phyloP scores from a whole-genome alignment of 2,797 vertebrate genomes.

The Merluccius polli region DNA sequence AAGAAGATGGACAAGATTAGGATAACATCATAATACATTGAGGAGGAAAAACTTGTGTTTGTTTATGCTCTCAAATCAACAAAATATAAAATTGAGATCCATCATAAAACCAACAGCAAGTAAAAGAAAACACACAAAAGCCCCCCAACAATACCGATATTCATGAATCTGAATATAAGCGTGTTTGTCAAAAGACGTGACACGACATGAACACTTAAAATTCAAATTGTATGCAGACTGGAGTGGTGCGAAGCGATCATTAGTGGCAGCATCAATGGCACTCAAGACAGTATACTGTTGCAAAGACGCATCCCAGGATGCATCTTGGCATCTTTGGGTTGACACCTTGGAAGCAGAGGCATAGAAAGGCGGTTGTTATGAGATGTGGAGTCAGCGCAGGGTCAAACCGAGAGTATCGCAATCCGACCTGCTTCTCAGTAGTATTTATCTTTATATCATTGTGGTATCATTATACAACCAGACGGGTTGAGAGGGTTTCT shows the following conservation, averaged over 20 bases:
- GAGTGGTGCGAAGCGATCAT: constrained; percentile 48
- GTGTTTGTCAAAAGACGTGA: constrained; percentile 13
- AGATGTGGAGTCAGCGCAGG: too few species aligned
- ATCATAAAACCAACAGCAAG: too few species aligned
- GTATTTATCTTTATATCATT: too few species aligned
- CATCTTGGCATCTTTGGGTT: too few species aligned
- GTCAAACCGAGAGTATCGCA: too few species aligned
- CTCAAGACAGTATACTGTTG: constrained; percentile 45
- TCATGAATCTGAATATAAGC: neutral
- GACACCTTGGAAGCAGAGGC: too few species aligned
- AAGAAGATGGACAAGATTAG: neutral
- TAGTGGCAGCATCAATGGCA: constrained; percentile 37
- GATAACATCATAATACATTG: neutral
- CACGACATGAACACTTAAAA: constrained; percentile 30
- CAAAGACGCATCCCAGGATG: too few species aligned
- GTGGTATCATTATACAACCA: too few species aligned
- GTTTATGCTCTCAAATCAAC: neutral
- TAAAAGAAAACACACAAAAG: neutral
- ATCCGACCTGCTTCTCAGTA: too few species aligned
- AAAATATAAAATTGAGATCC: neutral
- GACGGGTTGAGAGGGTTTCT: too few species aligned
- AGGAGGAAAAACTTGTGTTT: neutral
- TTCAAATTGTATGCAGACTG: constrained; percentile 40
- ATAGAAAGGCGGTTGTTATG: too few species aligned
- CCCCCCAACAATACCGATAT: neutral